These are phyloP conservation scores for Drosophila quinaria DNA, from an alignment of 2,888 invertebrate genomes.

Conservation along the genomic window DNA sequence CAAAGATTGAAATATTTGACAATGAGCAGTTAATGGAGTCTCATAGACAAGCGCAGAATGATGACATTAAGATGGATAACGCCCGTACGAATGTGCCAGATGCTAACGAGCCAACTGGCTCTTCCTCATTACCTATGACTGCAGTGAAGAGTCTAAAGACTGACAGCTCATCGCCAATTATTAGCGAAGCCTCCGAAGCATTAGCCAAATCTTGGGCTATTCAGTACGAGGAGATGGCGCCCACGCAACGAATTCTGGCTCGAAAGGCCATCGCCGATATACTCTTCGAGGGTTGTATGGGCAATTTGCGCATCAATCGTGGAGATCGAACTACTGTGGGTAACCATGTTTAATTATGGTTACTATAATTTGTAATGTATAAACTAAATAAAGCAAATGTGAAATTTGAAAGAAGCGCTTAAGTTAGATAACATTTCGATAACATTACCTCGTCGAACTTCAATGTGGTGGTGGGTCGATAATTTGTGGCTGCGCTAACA, in stretches of 20 bases:
- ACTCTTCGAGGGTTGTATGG: constrained; percentile 82
- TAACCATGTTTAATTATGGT: constrained; percentile 32
- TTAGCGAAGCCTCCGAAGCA: constrained; percentile 75
- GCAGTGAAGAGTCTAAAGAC: constrained; percentile 15
- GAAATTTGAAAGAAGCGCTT: background rate
- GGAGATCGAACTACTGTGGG: constrained; percentile 49
- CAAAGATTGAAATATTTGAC: constrained; percentile 69
- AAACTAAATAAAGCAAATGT: background rate
- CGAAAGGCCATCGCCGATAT: constrained; percentile 83
- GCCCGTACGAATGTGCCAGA: constrained; percentile 28
- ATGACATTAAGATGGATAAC: constrained; percentile 26
- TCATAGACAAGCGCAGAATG: constrained; percentile 6
- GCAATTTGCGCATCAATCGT: constrained; percentile 74
- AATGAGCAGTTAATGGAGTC: constrained; percentile 23
- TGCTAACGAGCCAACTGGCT: constrained; percentile 30
- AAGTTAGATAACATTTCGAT: background rate
- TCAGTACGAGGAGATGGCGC: constrained; percentile 80
- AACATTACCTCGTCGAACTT: background rate
- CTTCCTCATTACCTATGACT: constrained; percentile 17
- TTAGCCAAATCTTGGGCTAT: constrained; percentile 82
- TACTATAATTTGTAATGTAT: background rate
- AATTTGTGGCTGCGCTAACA: background rate
- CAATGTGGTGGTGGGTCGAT: constrained; percentile 23
- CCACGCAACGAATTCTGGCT: constrained; percentile 78
- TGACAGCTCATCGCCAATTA: constrained; percentile 15